Percentiles rank a stretch among this genome's conserved stretches.
These are phyloP conservation scores for Alcis repandata DNA, from an alignment of 2,888 invertebrate genomes.

Conservation along the genomic window DNA sequence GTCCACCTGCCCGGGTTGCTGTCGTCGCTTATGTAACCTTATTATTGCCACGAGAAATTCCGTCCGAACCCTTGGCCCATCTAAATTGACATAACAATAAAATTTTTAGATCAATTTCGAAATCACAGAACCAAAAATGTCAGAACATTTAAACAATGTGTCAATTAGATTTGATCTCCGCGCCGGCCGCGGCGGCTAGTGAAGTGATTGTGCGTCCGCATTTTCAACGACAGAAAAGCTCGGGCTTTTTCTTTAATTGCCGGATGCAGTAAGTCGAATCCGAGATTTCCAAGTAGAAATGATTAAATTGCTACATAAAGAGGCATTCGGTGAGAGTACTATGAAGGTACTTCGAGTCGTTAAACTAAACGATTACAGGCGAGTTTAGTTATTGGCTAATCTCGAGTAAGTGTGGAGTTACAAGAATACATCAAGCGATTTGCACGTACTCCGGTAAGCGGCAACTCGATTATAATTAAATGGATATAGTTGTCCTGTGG, in stretches of 20 bases:
- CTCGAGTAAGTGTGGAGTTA: conserved; percentile 42
- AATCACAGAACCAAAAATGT: conserved; percentile 20
- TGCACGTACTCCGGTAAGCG: conserved; percentile 52
- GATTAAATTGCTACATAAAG: conserved; percentile 52
- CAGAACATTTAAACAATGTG: conserved; percentile 31
- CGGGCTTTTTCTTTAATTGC: conserved; percentile 63
- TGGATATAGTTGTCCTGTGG: conserved; percentile 53
- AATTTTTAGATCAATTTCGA: conserved; percentile 17
- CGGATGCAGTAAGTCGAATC: conserved; percentile 59
- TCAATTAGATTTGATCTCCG: conserved; percentile 35
- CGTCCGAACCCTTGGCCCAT: conserved; percentile 24
- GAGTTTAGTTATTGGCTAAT: conserved; percentile 56
- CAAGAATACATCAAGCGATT: conserved; percentile 32
- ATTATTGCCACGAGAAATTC: conserved; percentile 35
- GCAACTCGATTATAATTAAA: conserved; percentile 58
- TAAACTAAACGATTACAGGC: conserved; percentile 55
- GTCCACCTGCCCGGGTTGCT: not conserved
- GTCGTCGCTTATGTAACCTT: conserved; percentile 18
- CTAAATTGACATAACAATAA: conserved; percentile 24
- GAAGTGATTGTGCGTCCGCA: conserved; percentile 35
- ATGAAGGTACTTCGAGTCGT: conserved; percentile 55
- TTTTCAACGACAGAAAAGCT: conserved; percentile 55
- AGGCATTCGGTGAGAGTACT: conserved; percentile 51
- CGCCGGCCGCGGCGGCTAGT: not conserved
- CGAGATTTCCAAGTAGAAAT: conserved; percentile 54